Conservation (phyloP, 2,113 vertebrate genomes). For the Parus major region DNA sequence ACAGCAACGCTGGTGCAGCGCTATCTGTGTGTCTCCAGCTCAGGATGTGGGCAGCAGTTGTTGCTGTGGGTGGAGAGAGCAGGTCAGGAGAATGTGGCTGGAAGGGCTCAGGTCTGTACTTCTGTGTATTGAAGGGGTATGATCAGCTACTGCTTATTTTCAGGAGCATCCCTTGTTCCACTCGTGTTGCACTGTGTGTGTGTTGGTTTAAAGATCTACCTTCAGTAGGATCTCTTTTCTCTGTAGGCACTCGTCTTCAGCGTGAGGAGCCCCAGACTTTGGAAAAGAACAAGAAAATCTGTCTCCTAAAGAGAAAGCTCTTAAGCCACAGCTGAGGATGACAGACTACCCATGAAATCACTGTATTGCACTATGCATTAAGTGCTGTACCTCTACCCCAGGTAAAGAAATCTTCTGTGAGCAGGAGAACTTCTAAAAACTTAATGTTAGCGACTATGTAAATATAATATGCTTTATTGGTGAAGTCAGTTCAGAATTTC, state of each 20-base stretch:
- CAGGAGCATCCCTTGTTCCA: neutral
- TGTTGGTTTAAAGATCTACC: neutral
- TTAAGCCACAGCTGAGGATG: neutral
- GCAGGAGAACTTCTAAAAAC: neutral
- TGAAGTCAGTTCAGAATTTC: neutral
- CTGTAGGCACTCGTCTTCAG: neutral
- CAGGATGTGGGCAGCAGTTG: fast-evolving
- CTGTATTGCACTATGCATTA: neutral
- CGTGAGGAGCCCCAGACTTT: neutral
- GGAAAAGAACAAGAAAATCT: neutral
- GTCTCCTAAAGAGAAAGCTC: neutral
- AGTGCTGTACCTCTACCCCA: neutral
- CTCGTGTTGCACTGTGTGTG: neutral
- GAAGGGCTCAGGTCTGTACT: neutral
- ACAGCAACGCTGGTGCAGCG: fast-evolving
- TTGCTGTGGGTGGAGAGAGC: neutral
- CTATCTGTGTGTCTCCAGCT: neutral
- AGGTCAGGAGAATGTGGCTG: neutral
- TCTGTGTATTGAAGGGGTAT: neutral
- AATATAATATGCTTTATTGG: neutral
- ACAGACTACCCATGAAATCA: neutral
- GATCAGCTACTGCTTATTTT: neutral
- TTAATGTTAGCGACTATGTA: neutral
- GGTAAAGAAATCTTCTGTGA: neutral
- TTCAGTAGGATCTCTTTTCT: neutral